These are phyloP conservation scores for Porites australiensis DNA, from an alignment of 64 coral and sea anemone genomes.

Conservation along the genomic window DNA sequence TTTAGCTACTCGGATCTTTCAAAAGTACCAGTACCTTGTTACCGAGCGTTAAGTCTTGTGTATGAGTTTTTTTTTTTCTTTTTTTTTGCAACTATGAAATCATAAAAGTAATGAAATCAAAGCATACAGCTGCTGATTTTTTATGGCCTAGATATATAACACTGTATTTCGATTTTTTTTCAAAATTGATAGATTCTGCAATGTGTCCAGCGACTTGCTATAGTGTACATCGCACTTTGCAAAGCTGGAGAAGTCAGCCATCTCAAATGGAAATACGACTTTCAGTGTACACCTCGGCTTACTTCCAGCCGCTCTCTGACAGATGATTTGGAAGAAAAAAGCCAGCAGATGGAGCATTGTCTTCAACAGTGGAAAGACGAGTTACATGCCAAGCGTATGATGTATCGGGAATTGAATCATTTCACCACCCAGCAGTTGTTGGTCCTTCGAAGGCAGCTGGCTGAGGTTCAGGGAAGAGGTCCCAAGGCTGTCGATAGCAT, in stretches of 20 bases:
- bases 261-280: constrained; percentile 67
- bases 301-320: not conserved
- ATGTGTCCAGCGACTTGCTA: constrained; percentile 49
- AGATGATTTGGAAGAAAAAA: constrained; percentile 28
- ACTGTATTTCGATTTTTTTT: no score
- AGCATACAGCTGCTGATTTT: no score
- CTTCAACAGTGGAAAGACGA: constrained; percentile 70
- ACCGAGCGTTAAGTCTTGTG: no score
- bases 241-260: constrained; percentile 83
- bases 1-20: no score
- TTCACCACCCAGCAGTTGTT: constrained; percentile 77
- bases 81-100: no score
- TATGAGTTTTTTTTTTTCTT: no score
- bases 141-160: no score
- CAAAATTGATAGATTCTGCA: constrained; percentile 61
- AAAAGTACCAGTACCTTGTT: no score
- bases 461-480: constrained; percentile 35
- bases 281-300: constrained; percentile 36
- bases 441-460: constrained; percentile 60
- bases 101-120: no score
- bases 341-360: constrained; percentile 59
- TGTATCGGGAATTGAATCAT: constrained; percentile 69
- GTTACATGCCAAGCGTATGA: constrained; percentile 57
- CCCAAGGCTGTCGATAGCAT: constrained; percentile 30
- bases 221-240: constrained; percentile 68